Percentiles rank a stretch among this genome's conserved stretches.
phyloP scores from a whole-genome alignment of 2,797 vertebrate species.

The Pyrocephalus nanus region DNA sequence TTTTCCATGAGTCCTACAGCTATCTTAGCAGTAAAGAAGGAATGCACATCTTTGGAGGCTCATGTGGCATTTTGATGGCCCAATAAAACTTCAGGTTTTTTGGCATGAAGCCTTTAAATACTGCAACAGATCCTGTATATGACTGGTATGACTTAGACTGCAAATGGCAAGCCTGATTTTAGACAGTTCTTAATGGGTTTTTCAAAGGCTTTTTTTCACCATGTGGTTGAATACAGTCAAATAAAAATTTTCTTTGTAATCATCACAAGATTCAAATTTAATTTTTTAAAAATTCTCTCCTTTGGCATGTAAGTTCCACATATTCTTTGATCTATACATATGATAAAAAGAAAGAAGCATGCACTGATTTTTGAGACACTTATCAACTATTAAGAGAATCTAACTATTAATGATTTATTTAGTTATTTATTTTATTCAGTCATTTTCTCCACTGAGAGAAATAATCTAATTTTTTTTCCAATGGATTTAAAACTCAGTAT shows the following conservation, averaged over 20 bases:
- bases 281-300: background rate
- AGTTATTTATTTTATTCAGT: background rate
- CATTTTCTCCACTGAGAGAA: background rate
- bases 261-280: background rate
- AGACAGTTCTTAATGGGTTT: background rate
- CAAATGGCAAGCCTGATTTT: background rate
- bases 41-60: conserved; percentile 1
- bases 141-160: background rate
- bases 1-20: background rate
- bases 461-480: background rate
- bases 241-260: background rate
- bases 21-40: background rate
- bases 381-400: background rate
- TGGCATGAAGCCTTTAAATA: background rate
- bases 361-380: background rate
- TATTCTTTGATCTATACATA: background rate
- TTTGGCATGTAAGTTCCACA: background rate
- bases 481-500: background rate
- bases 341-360: background rate
- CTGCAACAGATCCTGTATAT: background rate
- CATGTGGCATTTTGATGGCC: conserved; percentile 4
- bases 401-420: background rate
- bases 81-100: background rate
- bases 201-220: background rate
- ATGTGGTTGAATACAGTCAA: background rate